phyloP scores from a whole-genome alignment of 2,113 vertebrate species.

The Mormyrus iriodes region DNA sequence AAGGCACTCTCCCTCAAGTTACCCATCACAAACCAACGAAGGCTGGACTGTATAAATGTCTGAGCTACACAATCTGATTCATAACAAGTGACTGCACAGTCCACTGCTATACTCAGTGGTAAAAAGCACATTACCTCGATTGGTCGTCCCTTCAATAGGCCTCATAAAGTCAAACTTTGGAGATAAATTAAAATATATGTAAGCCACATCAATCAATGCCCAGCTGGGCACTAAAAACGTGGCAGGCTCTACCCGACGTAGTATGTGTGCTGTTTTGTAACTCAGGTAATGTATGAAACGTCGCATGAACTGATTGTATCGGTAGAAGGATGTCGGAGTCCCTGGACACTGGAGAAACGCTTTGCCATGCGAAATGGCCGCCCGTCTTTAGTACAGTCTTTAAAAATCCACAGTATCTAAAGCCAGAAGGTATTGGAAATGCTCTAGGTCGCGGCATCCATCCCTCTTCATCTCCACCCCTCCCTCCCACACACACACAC shows the following conservation, averaged over 20 bases:
- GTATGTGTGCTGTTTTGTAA: neutral
- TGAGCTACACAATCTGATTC: neutral
- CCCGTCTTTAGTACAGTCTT: neutral
- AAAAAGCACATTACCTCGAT: neutral
- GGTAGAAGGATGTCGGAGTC: neutral
- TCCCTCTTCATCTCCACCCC: neutral
- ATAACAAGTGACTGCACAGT: neutral
- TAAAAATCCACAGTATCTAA: neutral
- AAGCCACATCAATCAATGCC: neutral
- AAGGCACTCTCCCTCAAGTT: neutral
- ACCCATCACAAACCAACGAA: neutral
- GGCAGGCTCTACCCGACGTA: neutral
- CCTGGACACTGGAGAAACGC: neutral
- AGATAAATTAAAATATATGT: neutral
- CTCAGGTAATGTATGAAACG: neutral
- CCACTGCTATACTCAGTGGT: neutral
- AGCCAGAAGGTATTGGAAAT: neutral
- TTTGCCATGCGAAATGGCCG: neutral
- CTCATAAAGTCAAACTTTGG: neutral
- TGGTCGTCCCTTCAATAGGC: neutral
- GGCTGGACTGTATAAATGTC: neutral
- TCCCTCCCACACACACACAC: neutral
- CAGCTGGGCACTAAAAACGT: neutral
- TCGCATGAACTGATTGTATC: neutral
- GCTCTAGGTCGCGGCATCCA: neutral